A percentile compares a stretch with the other conserved stretches of the same genome.
These are phyloP conservation scores for Drosophila anceps DNA, from an alignment of 2,888 invertebrate genomes.

Conservation along the genomic window DNA sequence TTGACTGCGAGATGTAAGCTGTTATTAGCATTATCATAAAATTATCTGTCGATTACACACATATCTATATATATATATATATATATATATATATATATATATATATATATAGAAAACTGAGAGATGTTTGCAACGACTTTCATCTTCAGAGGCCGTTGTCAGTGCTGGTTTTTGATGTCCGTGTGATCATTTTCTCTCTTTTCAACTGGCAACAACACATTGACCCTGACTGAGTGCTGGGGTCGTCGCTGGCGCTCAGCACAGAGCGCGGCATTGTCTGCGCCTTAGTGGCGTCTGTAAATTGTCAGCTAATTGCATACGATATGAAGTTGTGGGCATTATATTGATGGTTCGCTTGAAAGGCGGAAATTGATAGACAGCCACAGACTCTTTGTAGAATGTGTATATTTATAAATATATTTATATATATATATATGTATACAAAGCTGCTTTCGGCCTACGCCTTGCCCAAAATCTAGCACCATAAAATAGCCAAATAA, in stretches of 20 bases:
- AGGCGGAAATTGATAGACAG: slow-evolving; percentile 53
- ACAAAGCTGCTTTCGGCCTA: slow-evolving; percentile 20
- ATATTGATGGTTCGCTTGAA: slow-evolving; percentile 40
- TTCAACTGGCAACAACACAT: slow-evolving; percentile 70
- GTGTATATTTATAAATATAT: not conserved
- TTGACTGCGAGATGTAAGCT: slow-evolving; percentile 17
- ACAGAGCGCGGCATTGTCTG: slow-evolving; percentile 67
- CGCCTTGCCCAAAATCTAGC: slow-evolving; percentile 33
- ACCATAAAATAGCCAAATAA: slow-evolving; percentile 50
- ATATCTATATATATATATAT: too few relatives aligned
- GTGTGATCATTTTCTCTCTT: slow-evolving; percentile 39
- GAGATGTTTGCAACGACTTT: slow-evolving; percentile 29
- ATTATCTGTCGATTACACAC: slow-evolving; percentile 49
- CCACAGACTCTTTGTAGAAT: not conserved
- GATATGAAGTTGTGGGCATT: slow-evolving; percentile 11
- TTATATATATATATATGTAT: not conserved
- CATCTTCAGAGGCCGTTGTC: slow-evolving; percentile 40
- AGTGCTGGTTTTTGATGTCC: slow-evolving; percentile 39
- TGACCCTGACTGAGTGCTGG: slow-evolving; percentile 64
- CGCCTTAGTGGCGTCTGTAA: slow-evolving; percentile 54
- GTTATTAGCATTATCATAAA: slow-evolving; percentile 57
- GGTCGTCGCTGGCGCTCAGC: slow-evolving; percentile 27
- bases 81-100: too few relatives aligned
- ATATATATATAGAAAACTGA: slow-evolving; percentile 11
- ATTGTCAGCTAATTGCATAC: slow-evolving; percentile 55